Evolutionary conservation across 2,888 invertebrate genomes (phyloP).

Genomic region (Zygothrica quintamaculata): DNA sequence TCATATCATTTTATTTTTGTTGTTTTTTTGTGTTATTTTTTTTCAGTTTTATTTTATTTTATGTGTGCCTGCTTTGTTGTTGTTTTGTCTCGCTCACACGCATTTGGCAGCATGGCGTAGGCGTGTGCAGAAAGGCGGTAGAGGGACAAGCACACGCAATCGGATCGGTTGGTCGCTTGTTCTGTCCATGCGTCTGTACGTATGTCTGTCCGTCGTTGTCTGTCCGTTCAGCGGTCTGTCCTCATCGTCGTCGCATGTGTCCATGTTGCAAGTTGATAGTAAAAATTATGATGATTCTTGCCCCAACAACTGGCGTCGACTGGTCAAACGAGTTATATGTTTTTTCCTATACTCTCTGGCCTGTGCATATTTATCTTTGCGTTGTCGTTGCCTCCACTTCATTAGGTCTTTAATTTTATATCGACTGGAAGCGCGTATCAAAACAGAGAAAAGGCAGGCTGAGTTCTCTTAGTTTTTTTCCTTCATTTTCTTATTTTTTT

Average conservation of each 20-base stretch:
- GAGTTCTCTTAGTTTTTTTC: slow-evolving; percentile 30
- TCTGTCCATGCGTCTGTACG: slow-evolving; percentile 4
- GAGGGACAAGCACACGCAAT: slow-evolving; percentile 66
- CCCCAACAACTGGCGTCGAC: slow-evolving; percentile 68
- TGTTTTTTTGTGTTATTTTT: slow-evolving; percentile 38
- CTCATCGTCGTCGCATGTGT: slow-evolving; percentile 61
- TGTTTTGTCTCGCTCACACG: slow-evolving; percentile 78
- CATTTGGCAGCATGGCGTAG: slow-evolving; percentile 38
- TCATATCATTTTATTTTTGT: slow-evolving; percentile 74
- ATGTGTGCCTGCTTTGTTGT: slow-evolving; percentile 66
- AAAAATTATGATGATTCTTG: slow-evolving; percentile 81
- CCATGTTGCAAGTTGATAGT: slow-evolving; percentile 81
- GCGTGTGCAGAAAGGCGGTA: slow-evolving; percentile 50
- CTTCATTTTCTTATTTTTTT: neutral
- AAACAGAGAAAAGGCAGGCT: slow-evolving; percentile 70
- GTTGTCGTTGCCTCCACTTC: slow-evolving; percentile 79
- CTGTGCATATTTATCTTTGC: slow-evolving; percentile 76
- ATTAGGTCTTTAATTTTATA: slow-evolving; percentile 80
- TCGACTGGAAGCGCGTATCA: slow-evolving; percentile 73
- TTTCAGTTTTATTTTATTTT: slow-evolving; percentile 4
- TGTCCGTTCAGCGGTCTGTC: slow-evolving; percentile 29
- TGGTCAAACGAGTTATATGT: slow-evolving; percentile 70
- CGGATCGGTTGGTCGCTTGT: slow-evolving; percentile 44
- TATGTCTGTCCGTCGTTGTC: neutral
- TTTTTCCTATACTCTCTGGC: slow-evolving; percentile 33